Evolutionary conservation across 2,888 invertebrate genomes (phyloP).

Genomic region (Salpingus planirostris): DNA sequence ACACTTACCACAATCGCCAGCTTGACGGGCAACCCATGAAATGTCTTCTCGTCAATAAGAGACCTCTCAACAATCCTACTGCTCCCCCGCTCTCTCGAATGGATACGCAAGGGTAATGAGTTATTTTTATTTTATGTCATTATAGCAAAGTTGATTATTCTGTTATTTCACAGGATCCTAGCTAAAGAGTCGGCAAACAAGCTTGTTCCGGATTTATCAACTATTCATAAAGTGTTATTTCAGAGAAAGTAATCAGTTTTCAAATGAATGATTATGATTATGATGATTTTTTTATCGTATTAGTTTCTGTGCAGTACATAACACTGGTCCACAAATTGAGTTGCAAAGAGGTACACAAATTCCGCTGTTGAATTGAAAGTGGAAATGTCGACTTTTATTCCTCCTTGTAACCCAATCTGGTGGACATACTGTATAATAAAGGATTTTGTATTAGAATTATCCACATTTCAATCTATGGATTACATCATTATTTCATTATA

Average conservation of each 20-base stretch:
- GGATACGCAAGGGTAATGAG: constrained; percentile 24
- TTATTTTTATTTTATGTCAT: neutral
- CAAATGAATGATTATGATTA: neutral
- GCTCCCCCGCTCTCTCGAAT: constrained; percentile 39
- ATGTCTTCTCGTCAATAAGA: constrained; percentile 73
- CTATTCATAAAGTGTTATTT: constrained; percentile 63
- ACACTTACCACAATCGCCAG: constrained; percentile 87
- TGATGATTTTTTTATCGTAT: no score
- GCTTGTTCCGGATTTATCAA: constrained; percentile 57
- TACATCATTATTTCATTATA: no score
- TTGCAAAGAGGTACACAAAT: no score
- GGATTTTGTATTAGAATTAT: no score
- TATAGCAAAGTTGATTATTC: neutral
- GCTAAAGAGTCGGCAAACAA: constrained; percentile 24
- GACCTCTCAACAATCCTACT: constrained; percentile 54
- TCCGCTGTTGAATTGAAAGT: no score
- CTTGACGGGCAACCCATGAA: constrained; percentile 92
- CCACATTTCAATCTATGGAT: no score
- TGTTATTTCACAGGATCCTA: neutral
- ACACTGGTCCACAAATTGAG: no score
- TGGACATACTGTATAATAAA: no score
- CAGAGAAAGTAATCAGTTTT: constrained; percentile 33
- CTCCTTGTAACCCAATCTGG: no score
- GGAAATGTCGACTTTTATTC: no score
- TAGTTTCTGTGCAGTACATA: neutral